Evolutionary conservation across 2,888 invertebrate genomes (phyloP).

Genomic region (Euclidia mi): DNA sequence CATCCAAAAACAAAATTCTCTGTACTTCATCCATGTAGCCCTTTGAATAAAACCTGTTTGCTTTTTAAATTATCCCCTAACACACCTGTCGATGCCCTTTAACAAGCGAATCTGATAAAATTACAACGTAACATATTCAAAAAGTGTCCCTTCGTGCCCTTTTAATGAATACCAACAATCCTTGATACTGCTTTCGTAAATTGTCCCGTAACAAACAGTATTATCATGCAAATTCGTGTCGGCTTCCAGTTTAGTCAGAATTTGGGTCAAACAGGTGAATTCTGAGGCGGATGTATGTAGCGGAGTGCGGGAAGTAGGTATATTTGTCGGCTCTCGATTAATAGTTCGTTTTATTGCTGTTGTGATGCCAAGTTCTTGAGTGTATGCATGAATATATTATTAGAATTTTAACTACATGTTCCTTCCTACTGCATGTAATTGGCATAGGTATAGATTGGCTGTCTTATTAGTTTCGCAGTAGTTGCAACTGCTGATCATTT

Average conservation of each 20-base stretch:
- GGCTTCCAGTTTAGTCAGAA: constrained; percentile 59
- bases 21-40: not conserved
- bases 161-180: constrained; percentile 40
- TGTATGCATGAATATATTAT: too few relatives aligned
- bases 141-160: constrained; percentile 10
- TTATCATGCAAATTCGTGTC: constrained; percentile 82
- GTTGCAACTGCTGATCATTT: too few relatives aligned
- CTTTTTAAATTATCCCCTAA: not conserved
- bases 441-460: too few relatives aligned
- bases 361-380: constrained; percentile 4
- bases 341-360: constrained; percentile 35
- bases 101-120: constrained; percentile 3
- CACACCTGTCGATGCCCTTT: constrained; percentile 6
- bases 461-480: too few relatives aligned
- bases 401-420: too few relatives aligned
- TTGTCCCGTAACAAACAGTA: constrained; percentile 70
- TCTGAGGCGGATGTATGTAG: constrained; percentile 52
- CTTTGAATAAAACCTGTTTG: not conserved
- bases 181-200: constrained; percentile 60
- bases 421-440: too few relatives aligned
- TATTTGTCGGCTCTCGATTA: constrained; percentile 49
- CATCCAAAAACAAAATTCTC: not conserved
- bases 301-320: constrained; percentile 47
- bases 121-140: constrained; percentile 9
- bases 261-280: constrained; percentile 68